phyloP scores from a whole-genome alignment of 2,113 vertebrate species.

The Laticauda laticaudata region DNA sequence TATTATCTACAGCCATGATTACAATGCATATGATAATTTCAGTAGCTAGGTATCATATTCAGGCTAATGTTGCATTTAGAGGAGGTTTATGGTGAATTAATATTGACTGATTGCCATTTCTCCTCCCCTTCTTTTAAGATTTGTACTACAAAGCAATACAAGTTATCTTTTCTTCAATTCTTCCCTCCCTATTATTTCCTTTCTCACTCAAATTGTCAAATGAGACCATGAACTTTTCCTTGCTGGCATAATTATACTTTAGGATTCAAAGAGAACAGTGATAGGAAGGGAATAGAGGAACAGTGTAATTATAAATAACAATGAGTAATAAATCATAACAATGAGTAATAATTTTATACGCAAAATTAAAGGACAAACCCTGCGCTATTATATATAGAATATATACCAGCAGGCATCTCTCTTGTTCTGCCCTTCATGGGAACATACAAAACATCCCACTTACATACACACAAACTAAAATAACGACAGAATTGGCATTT shows the following conservation, averaged over 20 bases:
- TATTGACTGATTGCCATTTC: neutral
- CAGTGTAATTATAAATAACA: neutral
- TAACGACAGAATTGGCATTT: constrained; percentile 27
- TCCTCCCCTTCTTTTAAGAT: neutral
- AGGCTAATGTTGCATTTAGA: neutral
- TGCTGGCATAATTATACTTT: neutral
- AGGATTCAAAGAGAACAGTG: neutral
- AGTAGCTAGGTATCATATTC: neutral
- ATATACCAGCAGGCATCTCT: constrained; percentile 60
- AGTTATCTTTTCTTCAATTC: neutral
- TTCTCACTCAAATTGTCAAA: neutral
- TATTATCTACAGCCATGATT: neutral
- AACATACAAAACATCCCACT: neutral
- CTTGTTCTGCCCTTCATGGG: constrained; percentile 47
- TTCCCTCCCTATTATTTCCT: neutral
- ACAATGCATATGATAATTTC: neutral
- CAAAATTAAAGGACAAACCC: neutral
- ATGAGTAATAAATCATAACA: neutral
- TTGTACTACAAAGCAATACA: neutral
- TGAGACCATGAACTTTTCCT: neutral
- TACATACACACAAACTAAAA: neutral
- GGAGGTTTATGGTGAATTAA: neutral
- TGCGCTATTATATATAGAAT: neutral
- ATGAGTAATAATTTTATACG: neutral
- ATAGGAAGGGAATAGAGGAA: neutral